Conservation (phyloP, 2,888 invertebrate genomes). For the Hetaerina titia region DNA sequence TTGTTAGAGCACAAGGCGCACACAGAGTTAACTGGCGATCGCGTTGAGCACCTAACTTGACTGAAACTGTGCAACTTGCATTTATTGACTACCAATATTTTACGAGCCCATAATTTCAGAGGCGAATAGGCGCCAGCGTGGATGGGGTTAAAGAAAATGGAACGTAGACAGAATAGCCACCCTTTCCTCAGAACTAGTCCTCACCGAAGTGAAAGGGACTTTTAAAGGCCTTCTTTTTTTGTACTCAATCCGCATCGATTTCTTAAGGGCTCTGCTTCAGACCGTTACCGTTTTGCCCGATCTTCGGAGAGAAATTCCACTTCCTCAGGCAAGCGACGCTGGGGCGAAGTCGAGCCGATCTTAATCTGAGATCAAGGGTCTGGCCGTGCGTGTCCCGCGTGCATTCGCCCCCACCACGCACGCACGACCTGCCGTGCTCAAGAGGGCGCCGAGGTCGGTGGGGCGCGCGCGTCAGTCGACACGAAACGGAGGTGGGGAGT, state of each 20-base stretch:
- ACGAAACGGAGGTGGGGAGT: neutral
- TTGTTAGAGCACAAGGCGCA: no score
- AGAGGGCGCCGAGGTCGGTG: neutral
- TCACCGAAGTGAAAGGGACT: no score
- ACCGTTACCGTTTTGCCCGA: neutral
- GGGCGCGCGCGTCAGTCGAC: neutral
- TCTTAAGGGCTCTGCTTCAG: neutral
- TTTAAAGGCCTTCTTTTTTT: neutral
- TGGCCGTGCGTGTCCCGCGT: constrained; percentile 51
- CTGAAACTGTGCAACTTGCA: no score
- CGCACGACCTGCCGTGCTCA: constrained; percentile 40
- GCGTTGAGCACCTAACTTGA: no score
- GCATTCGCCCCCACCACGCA: constrained; percentile 14
- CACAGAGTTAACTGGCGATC: no score
- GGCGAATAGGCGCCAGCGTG: no score
- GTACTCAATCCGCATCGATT: constrained; percentile 38
- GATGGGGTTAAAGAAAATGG: no score
- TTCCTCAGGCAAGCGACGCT: neutral
- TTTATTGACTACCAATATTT: no score
- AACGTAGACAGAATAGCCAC: no score
- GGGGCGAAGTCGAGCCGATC: neutral
- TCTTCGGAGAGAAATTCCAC: neutral
- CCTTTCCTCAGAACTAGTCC: no score
- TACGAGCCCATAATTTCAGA: no score
- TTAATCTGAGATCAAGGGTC: constrained; percentile 46